Evolutionary conservation across 2,113 vertebrate species (phyloP).

Genomic region (Phaethornis superciliosus): DNA sequence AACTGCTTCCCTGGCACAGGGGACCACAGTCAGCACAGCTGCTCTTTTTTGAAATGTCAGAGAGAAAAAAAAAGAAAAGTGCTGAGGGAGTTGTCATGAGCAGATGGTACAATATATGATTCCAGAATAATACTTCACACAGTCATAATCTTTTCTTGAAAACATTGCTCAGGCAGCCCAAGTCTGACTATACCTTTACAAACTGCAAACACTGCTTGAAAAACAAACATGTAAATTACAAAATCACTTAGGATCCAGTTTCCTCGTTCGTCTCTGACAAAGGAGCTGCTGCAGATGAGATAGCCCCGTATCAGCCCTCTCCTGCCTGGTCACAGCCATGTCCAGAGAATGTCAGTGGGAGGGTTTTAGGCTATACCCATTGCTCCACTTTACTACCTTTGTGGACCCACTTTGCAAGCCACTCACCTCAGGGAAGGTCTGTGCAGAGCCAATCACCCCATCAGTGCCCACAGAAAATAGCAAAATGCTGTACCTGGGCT

Average conservation of each 20-base stretch:
- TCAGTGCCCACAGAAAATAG: neutral
- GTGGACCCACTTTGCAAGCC: neutral
- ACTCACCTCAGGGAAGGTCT: fast-evolving
- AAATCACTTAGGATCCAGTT: neutral
- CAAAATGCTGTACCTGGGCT: fast-evolving
- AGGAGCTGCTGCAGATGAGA: neutral
- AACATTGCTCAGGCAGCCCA: neutral
- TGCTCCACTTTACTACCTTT: neutral
- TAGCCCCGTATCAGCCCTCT: neutral
- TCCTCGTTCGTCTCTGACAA: neutral
- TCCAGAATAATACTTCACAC: neutral
- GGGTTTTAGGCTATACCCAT: neutral
- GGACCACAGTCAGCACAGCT: conserved; percentile 13
- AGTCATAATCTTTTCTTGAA: neutral
- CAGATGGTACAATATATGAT: neutral
- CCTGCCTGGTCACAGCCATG: neutral
- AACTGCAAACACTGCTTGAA: neutral
- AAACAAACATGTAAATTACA: neutral
- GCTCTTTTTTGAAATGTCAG: conserved; percentile 48
- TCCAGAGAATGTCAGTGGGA: neutral
- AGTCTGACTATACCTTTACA: neutral
- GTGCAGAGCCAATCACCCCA: neutral
- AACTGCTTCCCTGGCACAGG: conserved; percentile 3
- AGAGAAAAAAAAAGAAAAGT: neutral
- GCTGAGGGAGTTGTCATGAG: neutral